Base-by-base conservation (phyloP, 23 tunicate species). In the Styela plicata region DNA sequence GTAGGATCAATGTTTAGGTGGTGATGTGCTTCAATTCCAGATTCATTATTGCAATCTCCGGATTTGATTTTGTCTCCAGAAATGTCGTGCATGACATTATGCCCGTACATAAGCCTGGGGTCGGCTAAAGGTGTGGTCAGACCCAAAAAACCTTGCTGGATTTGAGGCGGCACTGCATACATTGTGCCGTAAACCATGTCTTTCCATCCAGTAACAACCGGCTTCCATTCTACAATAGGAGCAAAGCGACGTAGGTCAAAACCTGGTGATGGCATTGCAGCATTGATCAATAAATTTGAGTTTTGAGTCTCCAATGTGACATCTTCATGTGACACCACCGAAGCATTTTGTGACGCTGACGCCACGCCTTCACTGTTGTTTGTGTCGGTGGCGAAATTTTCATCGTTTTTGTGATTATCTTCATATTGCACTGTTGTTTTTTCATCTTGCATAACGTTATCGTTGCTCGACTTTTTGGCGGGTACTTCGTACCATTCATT, bases 211-310 rank as follows among this genome's bases (percentile, higher is more conserved):
- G 92, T 88, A 30, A 94, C 82, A 61, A 94, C 94, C 74, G 98
- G 98, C 36, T 85, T 84, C 98, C 98, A 94, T 53, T 91, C 86
- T 1, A 94, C 84, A 33, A 94, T 29, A 1, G 98, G 98, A 1
- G 84, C 87, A 33, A 94, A 63, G 16, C 73, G 78, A 52, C 44
- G 22, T 5, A 5, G 7, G 18, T 66, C 70, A 21, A 34, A 30
- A 28, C 34, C 34, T 3, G 77, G 34, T 20, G 77, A 5, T 13
- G 31, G 16, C 27, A 23, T 16, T 17, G n/a, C 73, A 13, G 27
- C 31, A 68, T 68, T 21, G 20, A 18, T 57, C 64, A 20, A 57
- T 7, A 24, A 3, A 66, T 5, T 5, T 76, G 36, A 36, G 31
- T 19, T 67, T 1, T 25, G 31, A 25, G 31, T 19, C 30, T 19